Evolutionary conservation across 2,113 vertebrate genomes (phyloP).

Genomic region (Pelusios castaneus): DNA sequence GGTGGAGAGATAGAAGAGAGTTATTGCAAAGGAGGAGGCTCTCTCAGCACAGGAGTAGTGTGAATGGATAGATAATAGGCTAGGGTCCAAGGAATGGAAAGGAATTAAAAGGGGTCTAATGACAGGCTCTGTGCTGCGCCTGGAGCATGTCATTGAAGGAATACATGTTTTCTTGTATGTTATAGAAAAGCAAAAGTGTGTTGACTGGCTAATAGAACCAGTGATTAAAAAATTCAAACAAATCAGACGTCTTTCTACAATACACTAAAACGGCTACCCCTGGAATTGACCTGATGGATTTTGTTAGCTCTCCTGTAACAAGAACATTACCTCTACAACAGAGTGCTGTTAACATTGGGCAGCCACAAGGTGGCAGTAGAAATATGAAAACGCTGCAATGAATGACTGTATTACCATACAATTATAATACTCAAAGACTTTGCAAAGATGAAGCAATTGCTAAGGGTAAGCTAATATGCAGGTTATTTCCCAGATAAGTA

Average conservation of each 20-base stretch:
- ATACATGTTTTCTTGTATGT: background rate
- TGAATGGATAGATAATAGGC: background rate
- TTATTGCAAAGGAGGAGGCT: background rate
- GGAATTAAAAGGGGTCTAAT: background rate
- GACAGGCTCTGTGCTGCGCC: background rate
- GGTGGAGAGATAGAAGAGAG: background rate
- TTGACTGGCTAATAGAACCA: no score
- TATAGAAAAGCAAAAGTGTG: background rate
- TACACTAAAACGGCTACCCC: no score
- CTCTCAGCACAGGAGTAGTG: background rate
- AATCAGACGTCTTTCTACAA: background rate
- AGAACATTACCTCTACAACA: background rate
- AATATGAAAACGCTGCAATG: slow-evolving; percentile 12
- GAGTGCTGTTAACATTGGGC: background rate
- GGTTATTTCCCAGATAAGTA: background rate
- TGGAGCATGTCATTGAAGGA: background rate
- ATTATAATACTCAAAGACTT: background rate
- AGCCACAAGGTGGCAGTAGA: slow-evolving; percentile 58
- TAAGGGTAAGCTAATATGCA: rapidly evolving
- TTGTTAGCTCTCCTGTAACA: background rate
- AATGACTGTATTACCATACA: background rate
- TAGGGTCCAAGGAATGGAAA: rapidly evolving
- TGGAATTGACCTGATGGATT: background rate
- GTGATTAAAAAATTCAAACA: background rate
- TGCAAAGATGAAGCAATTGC: background rate